A percentile compares a stretch with the other conserved stretches of the same genome.
phyloP scores from a whole-genome alignment of 2,113 vertebrate species.

The Myotis davidii region DNA sequence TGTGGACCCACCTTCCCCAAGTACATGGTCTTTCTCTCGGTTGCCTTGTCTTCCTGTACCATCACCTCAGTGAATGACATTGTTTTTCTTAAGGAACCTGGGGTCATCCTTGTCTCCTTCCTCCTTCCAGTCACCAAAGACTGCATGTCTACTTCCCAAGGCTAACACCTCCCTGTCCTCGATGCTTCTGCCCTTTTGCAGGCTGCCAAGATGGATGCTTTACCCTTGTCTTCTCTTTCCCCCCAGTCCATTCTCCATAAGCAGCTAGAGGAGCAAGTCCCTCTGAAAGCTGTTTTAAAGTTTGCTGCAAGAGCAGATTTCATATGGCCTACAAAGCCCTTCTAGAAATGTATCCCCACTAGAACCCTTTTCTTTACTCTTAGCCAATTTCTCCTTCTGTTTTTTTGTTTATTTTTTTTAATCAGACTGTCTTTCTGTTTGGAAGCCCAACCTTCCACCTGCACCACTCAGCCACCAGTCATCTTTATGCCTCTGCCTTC shows the following conservation, averaged over 20 bases:
- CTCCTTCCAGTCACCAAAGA: neutral
- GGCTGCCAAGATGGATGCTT: neutral
- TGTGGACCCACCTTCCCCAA: neutral
- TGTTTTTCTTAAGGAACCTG: neutral
- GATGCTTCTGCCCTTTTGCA: too few relatives aligned
- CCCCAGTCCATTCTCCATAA: neutral
- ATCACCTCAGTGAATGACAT: neutral
- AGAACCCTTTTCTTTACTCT: neutral
- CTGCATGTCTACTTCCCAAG: neutral
- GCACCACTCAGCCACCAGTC: accelerated
- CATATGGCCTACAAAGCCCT: neutral
- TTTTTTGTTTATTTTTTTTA: neutral
- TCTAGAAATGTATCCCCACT: neutral
- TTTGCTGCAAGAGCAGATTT: neutral
- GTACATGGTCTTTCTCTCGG: neutral
- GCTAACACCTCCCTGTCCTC: neutral
- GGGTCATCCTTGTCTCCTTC: neutral
- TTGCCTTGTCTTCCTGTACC: neutral
- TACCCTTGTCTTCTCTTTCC: neutral
- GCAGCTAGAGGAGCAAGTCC: neutral
- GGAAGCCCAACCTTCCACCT: neutral
- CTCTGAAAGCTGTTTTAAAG: neutral
- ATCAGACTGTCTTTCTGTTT: neutral
- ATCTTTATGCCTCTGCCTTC: neutral
- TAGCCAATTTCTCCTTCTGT: neutral